phyloP scores from a whole-genome alignment of 1,140 invertebrate genomes.

The Micrasema minimum region DNA sequence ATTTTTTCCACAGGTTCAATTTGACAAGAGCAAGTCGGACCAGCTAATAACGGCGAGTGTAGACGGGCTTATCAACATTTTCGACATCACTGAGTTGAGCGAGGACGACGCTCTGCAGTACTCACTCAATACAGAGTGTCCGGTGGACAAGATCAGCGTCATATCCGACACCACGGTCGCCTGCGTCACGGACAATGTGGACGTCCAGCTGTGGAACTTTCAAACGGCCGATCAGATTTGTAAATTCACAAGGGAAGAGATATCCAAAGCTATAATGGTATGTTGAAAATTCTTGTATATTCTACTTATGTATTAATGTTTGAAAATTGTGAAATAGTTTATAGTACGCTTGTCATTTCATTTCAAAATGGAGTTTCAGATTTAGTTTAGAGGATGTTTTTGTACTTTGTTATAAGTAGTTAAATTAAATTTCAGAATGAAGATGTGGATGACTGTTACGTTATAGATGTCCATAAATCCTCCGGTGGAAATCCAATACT shows the following conservation, averaged over 20 bases:
- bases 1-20: conserved; percentile 80
- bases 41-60: conserved; percentile 79
- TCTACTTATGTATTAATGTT: background rate
- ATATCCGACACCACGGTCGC: conserved; percentile 67
- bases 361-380: background rate
- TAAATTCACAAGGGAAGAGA: conserved; percentile 68
- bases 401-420: too few species aligned
- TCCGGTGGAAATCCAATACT: conserved; percentile 65
- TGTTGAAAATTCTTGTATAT: too few species aligned
- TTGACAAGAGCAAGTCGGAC: conserved; percentile 79
- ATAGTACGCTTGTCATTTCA: background rate
- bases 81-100: conserved; percentile 76
- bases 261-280: conserved; percentile 64
- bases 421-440: conserved; percentile 60
- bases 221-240: conserved; percentile 69
- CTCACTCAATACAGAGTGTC: conserved; percentile 86
- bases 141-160: conserved; percentile 75
- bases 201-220: conserved; percentile 78
- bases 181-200: conserved; percentile 77
- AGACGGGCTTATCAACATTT: conserved; percentile 89
- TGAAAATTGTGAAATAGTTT: background rate
- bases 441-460: conserved; percentile 74
- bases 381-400: too few species aligned
- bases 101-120: conserved; percentile 86
- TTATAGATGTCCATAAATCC: conserved; percentile 69